Evolutionary conservation across 1,140 invertebrate genomes (phyloP), one percentile per base, ranked within the genome.

Genomic region (Neodiprion virginianus): DNA sequence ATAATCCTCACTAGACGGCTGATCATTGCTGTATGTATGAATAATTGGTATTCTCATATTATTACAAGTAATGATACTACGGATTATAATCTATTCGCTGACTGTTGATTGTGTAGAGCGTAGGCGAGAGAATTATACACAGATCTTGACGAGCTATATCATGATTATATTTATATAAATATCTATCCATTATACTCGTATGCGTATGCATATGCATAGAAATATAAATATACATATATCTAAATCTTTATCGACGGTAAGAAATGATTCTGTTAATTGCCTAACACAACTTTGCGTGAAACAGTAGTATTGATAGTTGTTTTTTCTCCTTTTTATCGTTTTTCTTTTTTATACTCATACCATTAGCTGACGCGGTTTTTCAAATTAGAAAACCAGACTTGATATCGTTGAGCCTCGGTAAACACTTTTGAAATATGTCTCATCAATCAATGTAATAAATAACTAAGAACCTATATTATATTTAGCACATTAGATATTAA

Each of bases 201-300:
- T 40, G 5, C n/a, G 8, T 61, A 61, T 61, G 11, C n/a, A 49
- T 49, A 49, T 40, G 12, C 17, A 53, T 71, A 50, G 17, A 28
- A 49, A 71, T 17, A 71, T 48, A 17, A 23, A 71, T 71, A 71
- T 71, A 48, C 9, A 71, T 48, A 49, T 49, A 71, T 49, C 10
- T 17, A 17, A 71, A 48, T 49, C 9, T 40, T 48, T 69, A 69
- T 28, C 47, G 0, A 69, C 10, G 17, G 23, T 40, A 28, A 40
- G 68, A 14, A 12, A 17, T 69, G 4, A 69, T 69, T 69, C 17
- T 48, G 23, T 69, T 8, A 40, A 8, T 40, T 40, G 23, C 11
- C 47, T 69, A 69, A 12, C 68, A 10, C 17, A 12, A 69, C 47
- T 40, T 69, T 14, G 8, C 23, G 21, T 69, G 4, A 48, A 12